Evolutionary conservation across 1,140 invertebrate species (phyloP).

Genomic region (Adoxophyes honmai): DNA sequence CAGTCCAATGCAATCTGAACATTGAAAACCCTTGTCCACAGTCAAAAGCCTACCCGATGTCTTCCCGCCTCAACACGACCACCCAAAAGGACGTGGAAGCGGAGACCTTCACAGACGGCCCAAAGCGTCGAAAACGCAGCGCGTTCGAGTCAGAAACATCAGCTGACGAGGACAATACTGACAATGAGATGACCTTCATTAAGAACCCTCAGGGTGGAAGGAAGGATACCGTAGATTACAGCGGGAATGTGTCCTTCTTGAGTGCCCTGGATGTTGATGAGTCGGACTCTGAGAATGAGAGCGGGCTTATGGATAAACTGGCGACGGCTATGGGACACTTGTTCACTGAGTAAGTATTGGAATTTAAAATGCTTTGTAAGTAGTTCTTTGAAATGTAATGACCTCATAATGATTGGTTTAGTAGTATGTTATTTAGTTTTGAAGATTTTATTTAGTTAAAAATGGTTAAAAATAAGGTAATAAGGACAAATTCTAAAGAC

Average conservation of each 20-base stretch:
- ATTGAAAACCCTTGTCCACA: constrained; percentile 50
- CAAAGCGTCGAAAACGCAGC: constrained; percentile 46
- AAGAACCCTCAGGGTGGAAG: constrained; percentile 67
- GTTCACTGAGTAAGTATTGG: constrained; percentile 76
- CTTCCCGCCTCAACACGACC: constrained; percentile 73
- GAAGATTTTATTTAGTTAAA: no score
- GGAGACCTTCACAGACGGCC: constrained; percentile 34
- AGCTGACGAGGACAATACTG: constrained; percentile 79
- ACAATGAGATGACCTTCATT: constrained; percentile 79
- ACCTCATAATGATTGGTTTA: no score
- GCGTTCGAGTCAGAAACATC: constrained; percentile 80
- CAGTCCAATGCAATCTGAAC: no score
- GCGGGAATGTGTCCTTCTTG: constrained; percentile 61
- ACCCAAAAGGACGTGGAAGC: constrained; percentile 45
- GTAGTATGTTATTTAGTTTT: no score
- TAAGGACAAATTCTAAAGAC: no score
- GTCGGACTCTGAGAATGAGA: constrained; percentile 90
- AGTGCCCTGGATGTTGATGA: constrained; percentile 83
- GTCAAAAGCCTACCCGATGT: constrained; percentile 82
- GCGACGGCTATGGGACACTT: constrained; percentile 85
- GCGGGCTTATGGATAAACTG: constrained; percentile 82
- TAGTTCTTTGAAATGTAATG: constrained; percentile 14
- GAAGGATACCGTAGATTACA: constrained; percentile 48
- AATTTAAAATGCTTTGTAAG: constrained; percentile 1
- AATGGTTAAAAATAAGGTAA: no score